These are phyloP conservation scores for Microctonus aethiopoides DNA, from an alignment of 2,888 invertebrate species.

Conservation along the genomic window DNA sequence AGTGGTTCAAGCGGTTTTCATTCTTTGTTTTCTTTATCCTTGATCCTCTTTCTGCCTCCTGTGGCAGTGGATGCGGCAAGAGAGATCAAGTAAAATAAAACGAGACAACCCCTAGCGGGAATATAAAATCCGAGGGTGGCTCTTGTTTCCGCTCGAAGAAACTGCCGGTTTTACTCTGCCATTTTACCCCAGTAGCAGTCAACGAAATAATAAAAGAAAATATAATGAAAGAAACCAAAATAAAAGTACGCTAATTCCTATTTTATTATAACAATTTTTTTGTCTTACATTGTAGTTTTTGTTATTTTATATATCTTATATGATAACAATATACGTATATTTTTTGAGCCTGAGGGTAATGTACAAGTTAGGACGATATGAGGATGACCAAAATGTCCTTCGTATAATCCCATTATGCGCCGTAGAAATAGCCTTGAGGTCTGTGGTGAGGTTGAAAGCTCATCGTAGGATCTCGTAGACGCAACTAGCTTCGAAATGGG, in stretches of 20 bases:
- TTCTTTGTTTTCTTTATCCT: conserved; percentile 10
- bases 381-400: conserved; percentile 12
- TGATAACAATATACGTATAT: neutral
- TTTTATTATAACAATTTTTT: neutral
- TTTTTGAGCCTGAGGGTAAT: neutral
- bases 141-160: conserved; percentile 1
- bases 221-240: neutral
- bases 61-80: conserved; percentile 8
- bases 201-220: neutral
- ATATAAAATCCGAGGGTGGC: conserved; percentile 5
- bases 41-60: neutral
- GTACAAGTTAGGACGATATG: conserved; percentile 5
- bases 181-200: neutral
- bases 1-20: conserved; percentile 23
- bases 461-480: neutral
- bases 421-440: neutral
- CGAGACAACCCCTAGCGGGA: neutral
- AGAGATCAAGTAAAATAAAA: conserved; percentile 23
- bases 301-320: neutral
- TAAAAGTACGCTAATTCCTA: neutral
- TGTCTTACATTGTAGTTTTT: neutral
- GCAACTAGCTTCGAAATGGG: neutral
- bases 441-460: neutral
- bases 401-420: conserved; percentile 16
- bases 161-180: neutral